Evolutionary conservation across 2,113 vertebrate genomes (phyloP), one percentile per base, ranked within the genome.

Genomic region (Pedionomus torquatus): DNA sequence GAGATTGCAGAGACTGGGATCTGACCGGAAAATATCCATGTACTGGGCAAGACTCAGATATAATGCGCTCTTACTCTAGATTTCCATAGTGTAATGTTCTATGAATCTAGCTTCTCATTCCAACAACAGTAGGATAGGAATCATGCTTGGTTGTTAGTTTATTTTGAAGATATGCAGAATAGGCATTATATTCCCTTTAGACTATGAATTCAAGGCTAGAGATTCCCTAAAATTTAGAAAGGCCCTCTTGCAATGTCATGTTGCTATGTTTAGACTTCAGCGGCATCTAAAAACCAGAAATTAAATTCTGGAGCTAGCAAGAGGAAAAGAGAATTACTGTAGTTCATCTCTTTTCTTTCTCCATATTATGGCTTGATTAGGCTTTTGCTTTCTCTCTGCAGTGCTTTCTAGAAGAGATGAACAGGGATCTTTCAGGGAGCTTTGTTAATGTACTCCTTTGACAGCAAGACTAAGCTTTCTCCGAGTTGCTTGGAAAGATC

Each of bases 71-170:
- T 74, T 89, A 80, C 81, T 97, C 66, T 78, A 63, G 55, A 82
- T 94, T 96, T 95, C 93, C 83, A 58, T 46, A 79, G 72, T 24
- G 74, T 74, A 95, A 89, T 12, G 1, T 71, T 82, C 93, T 82
- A 68, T 72, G 28, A 85, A 69, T 87, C 80, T 57, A 46, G 20
- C 20, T 84, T 84, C 86, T 84, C 65, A 35, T 79, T 93, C 61
- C 70, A 93, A 9, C 33, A 78, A 13, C 44, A 26, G 39, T 25
- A 58, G 74, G 46, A 58, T 23, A 69, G 49, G 57, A 90, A 71
- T 82, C 1, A 0, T 65, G 58, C 37, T 84, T 49, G 25, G 31
- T 11, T 57, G 69, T 33, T 65, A 69, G 87, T 83, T 78, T 85
- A 61, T 86, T 93, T 75, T 48, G n/a, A 85, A 89, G 76, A 76